These are phyloP conservation scores for Lordiphosa stackelbergi DNA, from an alignment of 1,140 invertebrate species.

Conservation along the genomic window DNA sequence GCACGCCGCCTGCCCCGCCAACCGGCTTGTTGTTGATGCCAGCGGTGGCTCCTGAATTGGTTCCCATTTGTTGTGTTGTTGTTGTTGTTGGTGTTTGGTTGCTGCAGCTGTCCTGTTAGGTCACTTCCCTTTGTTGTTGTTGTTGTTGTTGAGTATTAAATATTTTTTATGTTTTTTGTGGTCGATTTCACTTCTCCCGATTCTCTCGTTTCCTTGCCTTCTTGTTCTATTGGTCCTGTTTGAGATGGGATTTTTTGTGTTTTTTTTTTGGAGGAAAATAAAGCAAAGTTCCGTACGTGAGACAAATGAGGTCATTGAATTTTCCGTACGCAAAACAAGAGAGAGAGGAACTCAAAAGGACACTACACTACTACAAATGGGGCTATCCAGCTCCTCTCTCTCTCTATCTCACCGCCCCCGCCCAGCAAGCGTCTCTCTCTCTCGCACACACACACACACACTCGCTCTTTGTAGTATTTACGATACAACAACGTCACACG, in stretches of 20 bases:
- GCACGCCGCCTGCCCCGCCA: slow-evolving; percentile 30
- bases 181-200: slow-evolving; percentile 27
- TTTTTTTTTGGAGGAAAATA: slow-evolving; percentile 15
- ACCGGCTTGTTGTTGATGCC: slow-evolving; percentile 76
- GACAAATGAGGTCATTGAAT: slow-evolving; percentile 75
- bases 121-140: slow-evolving; percentile 23
- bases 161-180: slow-evolving; percentile 8
- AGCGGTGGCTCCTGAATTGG: slow-evolving; percentile 76
- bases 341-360: slow-evolving; percentile 38
- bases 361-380: slow-evolving; percentile 33
- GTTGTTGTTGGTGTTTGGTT: slow-evolving; percentile 22
- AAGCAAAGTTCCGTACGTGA: slow-evolving; percentile 57
- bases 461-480: slow-evolving; percentile 21
- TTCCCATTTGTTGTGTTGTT: slow-evolving; percentile 69
- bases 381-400: slow-evolving; percentile 4
- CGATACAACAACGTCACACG: too few species aligned
- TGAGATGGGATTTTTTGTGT: slow-evolving; percentile 10
- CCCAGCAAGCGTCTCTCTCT: slow-evolving; percentile 1
- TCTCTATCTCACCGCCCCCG: slow-evolving; percentile 1
- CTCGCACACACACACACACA: slow-evolving; percentile 36
- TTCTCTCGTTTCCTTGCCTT: slow-evolving; percentile 40
- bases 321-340: slow-evolving; percentile 34
- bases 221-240: slow-evolving; percentile 37
- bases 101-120: slow-evolving; percentile 27
- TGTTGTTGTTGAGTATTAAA: slow-evolving; percentile 13